phyloP scores from a whole-genome alignment of 2,113 vertebrate genomes.

The Oplegnathus fasciatus region DNA sequence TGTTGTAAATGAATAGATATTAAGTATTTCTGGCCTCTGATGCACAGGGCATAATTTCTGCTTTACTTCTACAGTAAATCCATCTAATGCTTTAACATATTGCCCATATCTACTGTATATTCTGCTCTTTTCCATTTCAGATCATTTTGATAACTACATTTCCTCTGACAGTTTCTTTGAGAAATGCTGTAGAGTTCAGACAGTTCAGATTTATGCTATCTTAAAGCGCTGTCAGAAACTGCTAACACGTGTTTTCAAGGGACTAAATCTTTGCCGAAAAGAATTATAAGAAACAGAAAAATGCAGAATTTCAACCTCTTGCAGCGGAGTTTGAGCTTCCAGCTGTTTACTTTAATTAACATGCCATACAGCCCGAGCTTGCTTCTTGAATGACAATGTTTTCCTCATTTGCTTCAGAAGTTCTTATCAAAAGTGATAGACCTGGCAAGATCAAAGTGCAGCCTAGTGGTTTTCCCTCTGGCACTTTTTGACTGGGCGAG shows the following conservation, averaged over 20 bases:
- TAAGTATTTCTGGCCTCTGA: conserved; percentile 8
- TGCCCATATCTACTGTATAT: background rate
- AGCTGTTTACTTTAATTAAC: conserved; percentile 60
- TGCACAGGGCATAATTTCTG: conserved; percentile 17
- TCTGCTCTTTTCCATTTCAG: background rate
- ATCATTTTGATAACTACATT: conserved; percentile 5
- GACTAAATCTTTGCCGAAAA: conserved; percentile 31
- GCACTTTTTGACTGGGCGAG: conserved; percentile 70
- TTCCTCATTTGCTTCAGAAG: conserved; percentile 69
- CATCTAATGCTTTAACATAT: background rate
- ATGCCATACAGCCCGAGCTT: conserved; percentile 23
- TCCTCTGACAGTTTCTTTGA: conserved; percentile 7
- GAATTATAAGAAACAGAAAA: background rate
- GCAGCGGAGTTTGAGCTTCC: conserved; percentile 31
- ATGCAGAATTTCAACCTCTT: conserved; percentile 11
- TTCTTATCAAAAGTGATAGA: conserved; percentile 76
- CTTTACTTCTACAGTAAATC: background rate
- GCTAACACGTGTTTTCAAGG: conserved; percentile 31
- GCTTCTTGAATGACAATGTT: conserved; percentile 70
- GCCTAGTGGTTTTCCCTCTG: conserved; percentile 67
- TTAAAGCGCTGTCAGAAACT: conserved; percentile 9
- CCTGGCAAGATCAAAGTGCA: conserved; percentile 80
- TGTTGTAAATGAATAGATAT: conserved; percentile 4
- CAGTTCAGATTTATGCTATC: conserved; percentile 6
- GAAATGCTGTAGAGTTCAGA: conserved; percentile 1